Percentiles rank a stretch among this genome's conserved stretches.
Evolutionary conservation across 2,797 vertebrate genomes (phyloP).

Genomic region (Hapalemur alaotrensis): DNA sequence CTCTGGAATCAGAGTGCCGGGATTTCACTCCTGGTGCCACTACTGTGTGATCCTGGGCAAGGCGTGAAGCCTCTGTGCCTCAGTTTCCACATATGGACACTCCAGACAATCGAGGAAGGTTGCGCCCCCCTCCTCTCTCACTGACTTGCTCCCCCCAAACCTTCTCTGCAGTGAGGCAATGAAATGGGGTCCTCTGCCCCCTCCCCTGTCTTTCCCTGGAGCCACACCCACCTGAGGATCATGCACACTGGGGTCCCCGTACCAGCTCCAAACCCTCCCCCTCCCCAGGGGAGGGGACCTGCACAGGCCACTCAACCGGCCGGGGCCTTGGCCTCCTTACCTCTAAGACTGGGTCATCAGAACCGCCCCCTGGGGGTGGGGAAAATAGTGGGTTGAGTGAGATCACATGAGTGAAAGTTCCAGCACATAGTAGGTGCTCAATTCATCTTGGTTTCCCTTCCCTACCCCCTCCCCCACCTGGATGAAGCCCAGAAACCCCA

Average conservation of each 20-base stretch:
- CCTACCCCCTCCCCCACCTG: background rate
- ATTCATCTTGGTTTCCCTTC: background rate
- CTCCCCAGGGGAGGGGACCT: background rate
- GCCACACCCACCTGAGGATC: background rate
- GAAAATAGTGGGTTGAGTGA: background rate
- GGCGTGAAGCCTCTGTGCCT: background rate
- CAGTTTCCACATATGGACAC: background rate
- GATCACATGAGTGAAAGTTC: background rate
- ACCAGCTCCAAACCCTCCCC: background rate
- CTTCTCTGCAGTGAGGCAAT: background rate
- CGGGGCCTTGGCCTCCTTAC: background rate
- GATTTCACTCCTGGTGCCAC: background rate
- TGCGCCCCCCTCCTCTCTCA: background rate
- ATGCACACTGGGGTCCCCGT: background rate
- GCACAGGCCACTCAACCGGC: background rate
- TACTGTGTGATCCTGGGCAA: background rate
- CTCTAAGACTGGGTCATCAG: background rate
- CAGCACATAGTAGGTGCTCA: background rate
- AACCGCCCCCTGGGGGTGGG: background rate
- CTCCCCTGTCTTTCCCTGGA: background rate
- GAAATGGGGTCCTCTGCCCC: too few species aligned
- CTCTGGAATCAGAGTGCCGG: background rate
- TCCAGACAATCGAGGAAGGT: background rate
- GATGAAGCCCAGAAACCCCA: background rate
- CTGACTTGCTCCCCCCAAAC: background rate